Conservation (phyloP, 92 coral and sea anemone species). For the Epizoanthus ramosus region DNA sequence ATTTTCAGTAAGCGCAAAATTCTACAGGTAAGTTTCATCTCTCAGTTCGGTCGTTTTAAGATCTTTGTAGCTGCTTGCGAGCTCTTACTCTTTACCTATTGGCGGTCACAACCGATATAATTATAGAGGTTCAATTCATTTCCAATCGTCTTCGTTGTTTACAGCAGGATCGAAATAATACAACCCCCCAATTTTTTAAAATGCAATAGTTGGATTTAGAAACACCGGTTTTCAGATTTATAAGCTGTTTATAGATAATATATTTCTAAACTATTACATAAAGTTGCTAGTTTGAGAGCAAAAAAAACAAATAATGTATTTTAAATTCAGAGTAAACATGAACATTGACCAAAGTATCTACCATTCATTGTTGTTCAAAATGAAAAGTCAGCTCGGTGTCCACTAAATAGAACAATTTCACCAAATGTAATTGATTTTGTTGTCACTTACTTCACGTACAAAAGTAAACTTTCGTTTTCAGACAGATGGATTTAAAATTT, state of each 20-base stretch:
- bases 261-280: too few species aligned
- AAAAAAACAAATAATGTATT: too few species aligned
- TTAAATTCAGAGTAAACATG: too few species aligned
- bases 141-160: not conserved
- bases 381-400: not conserved
- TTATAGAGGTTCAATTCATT: not conserved
- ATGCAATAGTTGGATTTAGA: too few species aligned
- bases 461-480: conserved; percentile 1
- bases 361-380: not conserved
- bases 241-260: too few species aligned
- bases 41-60: not conserved
- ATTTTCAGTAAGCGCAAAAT: not conserved
- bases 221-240: too few species aligned
- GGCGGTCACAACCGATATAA: not conserved
- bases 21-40: conserved; percentile 9
- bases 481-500: not conserved
- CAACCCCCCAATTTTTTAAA: too few species aligned
- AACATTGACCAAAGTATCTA: too few species aligned
- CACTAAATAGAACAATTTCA: not conserved
- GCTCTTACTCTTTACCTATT: not conserved
- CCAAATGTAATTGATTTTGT: not conserved
- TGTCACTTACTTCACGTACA: not conserved
- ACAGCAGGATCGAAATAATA: not conserved
- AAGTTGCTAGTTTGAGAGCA: too few species aligned
- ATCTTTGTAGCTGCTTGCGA: not conserved